These are phyloP conservation scores for Pteropus rufus DNA, from an alignment of 2,797 vertebrate species.

Conservation along the genomic window DNA sequence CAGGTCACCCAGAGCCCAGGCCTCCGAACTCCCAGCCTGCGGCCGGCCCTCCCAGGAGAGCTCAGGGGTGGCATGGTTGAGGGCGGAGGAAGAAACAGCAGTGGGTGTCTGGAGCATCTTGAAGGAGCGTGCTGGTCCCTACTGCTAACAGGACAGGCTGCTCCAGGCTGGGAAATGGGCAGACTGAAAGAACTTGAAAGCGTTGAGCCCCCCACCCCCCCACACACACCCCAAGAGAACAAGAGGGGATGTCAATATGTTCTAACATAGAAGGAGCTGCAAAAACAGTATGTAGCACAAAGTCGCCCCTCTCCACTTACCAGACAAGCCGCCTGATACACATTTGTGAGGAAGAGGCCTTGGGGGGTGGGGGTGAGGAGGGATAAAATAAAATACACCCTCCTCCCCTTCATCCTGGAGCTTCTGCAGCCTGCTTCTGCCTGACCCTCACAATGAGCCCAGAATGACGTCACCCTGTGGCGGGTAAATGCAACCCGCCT, in stretches of 20 bases:
- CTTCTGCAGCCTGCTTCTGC: not conserved
- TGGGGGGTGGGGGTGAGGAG: fast-evolving
- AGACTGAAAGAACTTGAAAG: not conserved
- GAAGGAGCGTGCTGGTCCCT: not conserved
- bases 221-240: not conserved
- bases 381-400: not conserved
- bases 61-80: too few relatives aligned
- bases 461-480: not conserved
- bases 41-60: not conserved
- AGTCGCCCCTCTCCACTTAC: not conserved
- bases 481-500: not conserved
- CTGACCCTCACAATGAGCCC: not conserved
- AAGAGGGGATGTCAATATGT: not conserved
- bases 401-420: not conserved
- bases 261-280: not conserved
- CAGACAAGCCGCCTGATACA: not conserved
- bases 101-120: not conserved
- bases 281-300: not conserved
- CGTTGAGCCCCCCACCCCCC: not conserved
- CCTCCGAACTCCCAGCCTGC: fast-evolving
- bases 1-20: not conserved
- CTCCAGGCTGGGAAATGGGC: not conserved
- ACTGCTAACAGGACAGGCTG: not conserved
- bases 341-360: not conserved
- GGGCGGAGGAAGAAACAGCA: not conserved